Evolutionary conservation across 2,888 invertebrate genomes (phyloP).

Genomic region (Pristionchus japonicus): DNA sequence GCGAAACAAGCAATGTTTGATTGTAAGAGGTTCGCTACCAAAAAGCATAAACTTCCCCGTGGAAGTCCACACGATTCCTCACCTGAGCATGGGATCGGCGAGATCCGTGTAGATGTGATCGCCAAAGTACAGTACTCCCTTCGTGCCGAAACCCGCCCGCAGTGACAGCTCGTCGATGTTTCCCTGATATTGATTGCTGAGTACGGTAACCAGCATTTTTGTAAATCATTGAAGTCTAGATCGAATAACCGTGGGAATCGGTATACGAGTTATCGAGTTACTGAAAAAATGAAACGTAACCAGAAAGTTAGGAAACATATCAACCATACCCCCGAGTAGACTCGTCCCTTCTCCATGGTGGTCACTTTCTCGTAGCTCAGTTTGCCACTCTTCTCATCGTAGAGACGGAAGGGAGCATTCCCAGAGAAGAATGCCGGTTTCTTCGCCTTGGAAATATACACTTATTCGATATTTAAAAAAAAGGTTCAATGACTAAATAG

Average conservation of each 20-base stretch:
- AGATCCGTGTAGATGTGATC: constrained; percentile 98
- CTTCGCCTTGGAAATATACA: constrained; percentile 81
- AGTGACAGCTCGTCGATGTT: constrained; percentile 92
- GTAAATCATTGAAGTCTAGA: too few species aligned
- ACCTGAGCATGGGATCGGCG: constrained; percentile 79
- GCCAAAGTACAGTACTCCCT: constrained; percentile 94
- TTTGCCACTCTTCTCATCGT: constrained; percentile 85
- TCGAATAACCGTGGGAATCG: neutral
- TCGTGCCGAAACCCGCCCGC: constrained; percentile 92
- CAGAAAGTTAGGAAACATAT: neutral
- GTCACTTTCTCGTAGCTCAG: constrained; percentile 93
- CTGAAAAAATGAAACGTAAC: too few species aligned
- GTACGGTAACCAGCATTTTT: too few species aligned
- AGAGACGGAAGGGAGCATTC: constrained; percentile 78
- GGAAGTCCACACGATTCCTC: neutral
- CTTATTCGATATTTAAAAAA: too few species aligned
- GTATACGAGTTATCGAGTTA: too few species aligned
- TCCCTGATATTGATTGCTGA: constrained; percentile 81
- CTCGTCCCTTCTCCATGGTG: constrained; percentile 87
- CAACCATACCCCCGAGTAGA: constrained; percentile 88
- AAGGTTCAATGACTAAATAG: too few species aligned
- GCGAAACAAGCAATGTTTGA: neutral
- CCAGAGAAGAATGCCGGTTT: constrained; percentile 94
- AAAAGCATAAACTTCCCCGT: too few species aligned
- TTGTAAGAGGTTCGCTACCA: neutral